phyloP scores from a whole-genome alignment of 1,140 invertebrate species.

The Caerostris darwini region DNA sequence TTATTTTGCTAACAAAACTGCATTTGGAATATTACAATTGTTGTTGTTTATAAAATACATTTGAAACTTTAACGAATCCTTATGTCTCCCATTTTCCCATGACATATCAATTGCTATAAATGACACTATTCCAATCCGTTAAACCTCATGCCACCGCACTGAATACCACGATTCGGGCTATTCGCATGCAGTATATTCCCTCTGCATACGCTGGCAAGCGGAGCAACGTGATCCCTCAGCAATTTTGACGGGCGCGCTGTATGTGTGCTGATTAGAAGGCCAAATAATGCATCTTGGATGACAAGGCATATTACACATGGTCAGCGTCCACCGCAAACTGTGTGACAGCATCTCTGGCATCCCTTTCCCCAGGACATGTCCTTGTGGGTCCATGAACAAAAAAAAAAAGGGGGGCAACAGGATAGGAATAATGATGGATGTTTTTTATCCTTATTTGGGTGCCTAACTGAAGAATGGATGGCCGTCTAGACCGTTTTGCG shows the following conservation, averaged over 20 bases:
- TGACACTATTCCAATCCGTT: no score
- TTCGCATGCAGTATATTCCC: no score
- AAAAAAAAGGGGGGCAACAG: no score
- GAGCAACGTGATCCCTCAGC: not conserved
- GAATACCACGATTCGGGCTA: not conserved
- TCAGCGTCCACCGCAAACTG: not conserved
- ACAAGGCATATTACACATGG: constrained; percentile 10
- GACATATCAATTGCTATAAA: no score
- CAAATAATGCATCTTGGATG: not conserved
- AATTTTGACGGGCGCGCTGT: not conserved
- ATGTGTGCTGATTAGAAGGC: not conserved
- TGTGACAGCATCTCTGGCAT: not conserved
- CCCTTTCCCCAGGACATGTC: not conserved
- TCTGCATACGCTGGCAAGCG: not conserved
- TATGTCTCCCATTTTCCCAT: no score
- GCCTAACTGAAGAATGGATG: not conserved
- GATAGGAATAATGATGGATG: not conserved
- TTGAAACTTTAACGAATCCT: no score
- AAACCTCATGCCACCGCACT: not conserved
- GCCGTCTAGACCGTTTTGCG: not conserved
- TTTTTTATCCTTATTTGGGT: not conserved
- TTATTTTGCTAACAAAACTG: no score
- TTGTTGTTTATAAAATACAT: no score
- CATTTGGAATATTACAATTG: no score
- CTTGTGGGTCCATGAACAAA: not conserved